Percentiles rank a stretch among this genome's conserved stretches.
phyloP scores from a whole-genome alignment of 2,888 invertebrate genomes.

The Ethmia dodecea region DNA sequence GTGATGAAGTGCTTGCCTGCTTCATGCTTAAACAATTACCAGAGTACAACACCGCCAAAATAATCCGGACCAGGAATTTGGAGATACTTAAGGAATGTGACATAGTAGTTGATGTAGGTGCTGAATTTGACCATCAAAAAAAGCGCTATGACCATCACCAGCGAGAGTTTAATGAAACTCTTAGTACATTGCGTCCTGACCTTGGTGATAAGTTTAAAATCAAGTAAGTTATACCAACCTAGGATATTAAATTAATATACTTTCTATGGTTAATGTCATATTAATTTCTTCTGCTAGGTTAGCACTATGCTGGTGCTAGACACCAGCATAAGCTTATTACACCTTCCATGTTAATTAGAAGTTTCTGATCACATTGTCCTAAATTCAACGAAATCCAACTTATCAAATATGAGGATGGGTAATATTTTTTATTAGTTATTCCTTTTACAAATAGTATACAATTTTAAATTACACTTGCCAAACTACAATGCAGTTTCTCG shows the following conservation, averaged over 20 bases:
- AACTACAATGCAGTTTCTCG: too few species aligned
- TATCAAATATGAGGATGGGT: too few species aligned
- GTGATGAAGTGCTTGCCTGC: conserved; percentile 97
- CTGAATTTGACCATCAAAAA: conserved; percentile 84
- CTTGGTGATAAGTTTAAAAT: conserved; percentile 78
- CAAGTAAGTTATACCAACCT: conserved; percentile 49
- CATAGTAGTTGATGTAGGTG: conserved; percentile 97
- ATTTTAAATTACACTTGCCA: too few species aligned
- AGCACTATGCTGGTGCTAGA: too few species aligned
- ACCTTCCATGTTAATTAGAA: too few species aligned
- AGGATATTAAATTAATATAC: neutral
- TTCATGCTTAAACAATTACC: conserved; percentile 91
- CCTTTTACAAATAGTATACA: too few species aligned
- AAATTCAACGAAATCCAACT: too few species aligned
- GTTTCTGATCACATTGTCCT: too few species aligned
- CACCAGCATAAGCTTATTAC: too few species aligned
- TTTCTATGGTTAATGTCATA: too few species aligned
- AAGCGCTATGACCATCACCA: conserved; percentile 97
- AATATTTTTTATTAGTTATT: too few species aligned
- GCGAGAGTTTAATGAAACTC: conserved; percentile 82
- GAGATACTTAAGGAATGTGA: conserved; percentile 87
- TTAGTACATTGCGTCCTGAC: conserved; percentile 81
- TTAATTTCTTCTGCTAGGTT: too few species aligned
- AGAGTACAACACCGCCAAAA: conserved; percentile 86
- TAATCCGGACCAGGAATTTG: conserved; percentile 82